Base-by-base conservation (phyloP, 2,888 invertebrate species). In the Drosophila peninsularis region DNA sequence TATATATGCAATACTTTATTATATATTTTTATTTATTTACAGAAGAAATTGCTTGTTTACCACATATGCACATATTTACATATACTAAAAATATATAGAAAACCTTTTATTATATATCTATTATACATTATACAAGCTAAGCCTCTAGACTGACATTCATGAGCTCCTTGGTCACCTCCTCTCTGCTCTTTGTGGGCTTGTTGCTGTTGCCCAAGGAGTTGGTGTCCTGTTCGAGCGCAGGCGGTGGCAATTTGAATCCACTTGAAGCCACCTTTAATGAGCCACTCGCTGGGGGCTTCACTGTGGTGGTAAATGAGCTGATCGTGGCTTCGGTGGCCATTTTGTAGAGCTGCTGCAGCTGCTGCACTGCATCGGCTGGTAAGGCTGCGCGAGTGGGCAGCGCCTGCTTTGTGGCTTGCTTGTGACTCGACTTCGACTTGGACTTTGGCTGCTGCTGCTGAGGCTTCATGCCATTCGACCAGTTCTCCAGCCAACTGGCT, bases 141-240 rank as follows among this genome's bases (percentile, higher is more conserved):
- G 67, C 56, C 63, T 84, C 82, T 52, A 94, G 88, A 82, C 93
- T 94, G 2, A 94, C 94, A 76, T 94, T 93, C 64, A 94, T 94
- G 34, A 94, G 82, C 72, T 94, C 94, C 56, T 93, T 94, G 7
- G 94, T 94, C 11, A 94, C 94, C 90, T 93, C 94, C 75, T 93
- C 76, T 91, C 24, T 93, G 75, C 86, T 93, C 92, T 79, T 93
- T 90, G 50, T 21, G 24, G 63, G 91, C 75, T 50, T 44, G 60
- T 45, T 44, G 62, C 47, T 62, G n/a, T 37, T 45, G 27, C 66
- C 57, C 54, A 69, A 17, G 27, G 54, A 41, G 32, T 84, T 72
- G 21, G 69, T 39, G 53, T 67, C 79, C 60, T 78, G 82, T 30
- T 27, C 30, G 24, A 79, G 62, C 0, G 78, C 79, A 36, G 82